A percentile compares a stretch with the other conserved stretches of the same genome.
Conservation (phyloP, 2,113 vertebrate species). For the Pholis gunnellus region DNA sequence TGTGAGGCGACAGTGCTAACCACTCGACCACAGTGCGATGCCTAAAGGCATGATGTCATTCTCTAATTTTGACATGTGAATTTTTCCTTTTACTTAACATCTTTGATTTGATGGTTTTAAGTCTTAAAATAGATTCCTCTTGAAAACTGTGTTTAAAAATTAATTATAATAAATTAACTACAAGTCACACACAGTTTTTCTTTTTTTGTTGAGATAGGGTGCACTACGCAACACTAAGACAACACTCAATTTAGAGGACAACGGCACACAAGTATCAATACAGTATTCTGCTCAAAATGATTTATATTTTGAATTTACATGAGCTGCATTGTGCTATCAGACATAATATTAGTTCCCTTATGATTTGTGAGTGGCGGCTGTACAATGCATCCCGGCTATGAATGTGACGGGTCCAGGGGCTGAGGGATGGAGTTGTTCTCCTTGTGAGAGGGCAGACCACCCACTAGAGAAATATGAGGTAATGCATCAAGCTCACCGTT, state of each 20-base stretch:
- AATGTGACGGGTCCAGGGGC: slow-evolving; percentile 35
- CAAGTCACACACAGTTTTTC: not conserved
- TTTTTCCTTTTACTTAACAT: too few species aligned
- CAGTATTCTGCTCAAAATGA: not conserved
- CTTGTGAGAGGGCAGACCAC: slow-evolving; percentile 36
- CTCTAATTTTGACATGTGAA: too few species aligned
- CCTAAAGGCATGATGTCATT: not conserved
- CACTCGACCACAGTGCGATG: not conserved
- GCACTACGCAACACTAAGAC: too few species aligned
- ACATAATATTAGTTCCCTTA: slow-evolving; percentile 24
- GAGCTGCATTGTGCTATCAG: slow-evolving; percentile 6
- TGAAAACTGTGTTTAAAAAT: not conserved
- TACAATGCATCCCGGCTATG: slow-evolving; percentile 26
- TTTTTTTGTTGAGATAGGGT: not conserved
- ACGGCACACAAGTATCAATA: not conserved
- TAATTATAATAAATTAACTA: not conserved
- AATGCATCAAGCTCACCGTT: slow-evolving; percentile 39
- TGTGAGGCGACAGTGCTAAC: not conserved
- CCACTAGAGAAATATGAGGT: slow-evolving; percentile 45
- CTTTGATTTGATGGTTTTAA: not conserved
- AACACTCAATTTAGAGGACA: not conserved
- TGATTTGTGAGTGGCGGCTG: slow-evolving; percentile 50
- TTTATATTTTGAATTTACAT: slow-evolving; percentile 9
- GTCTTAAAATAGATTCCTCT: not conserved
- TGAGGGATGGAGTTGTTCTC: slow-evolving; percentile 54